Conservation (phyloP, 2,888 invertebrate species). For the Pollenia angustigena region DNA sequence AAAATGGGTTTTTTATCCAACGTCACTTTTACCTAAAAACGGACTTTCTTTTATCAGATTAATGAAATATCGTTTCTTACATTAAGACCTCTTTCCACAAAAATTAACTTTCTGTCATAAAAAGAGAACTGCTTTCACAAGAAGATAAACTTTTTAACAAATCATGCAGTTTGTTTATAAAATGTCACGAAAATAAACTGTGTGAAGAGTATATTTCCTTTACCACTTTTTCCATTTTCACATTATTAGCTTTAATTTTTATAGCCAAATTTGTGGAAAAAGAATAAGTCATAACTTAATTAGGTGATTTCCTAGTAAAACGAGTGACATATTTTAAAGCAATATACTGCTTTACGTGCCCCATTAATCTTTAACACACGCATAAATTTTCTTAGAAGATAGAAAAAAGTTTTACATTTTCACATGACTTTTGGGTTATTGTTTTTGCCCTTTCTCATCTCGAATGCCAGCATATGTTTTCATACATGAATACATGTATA, state of each 20-base stretch:
- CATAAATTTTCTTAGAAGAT: neutral
- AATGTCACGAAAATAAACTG: too few species aligned
- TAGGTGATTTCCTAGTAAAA: neutral
- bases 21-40: too few species aligned
- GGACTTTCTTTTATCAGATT: too few species aligned
- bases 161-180: too few species aligned
- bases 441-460: neutral
- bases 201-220: too few species aligned
- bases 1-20: too few species aligned
- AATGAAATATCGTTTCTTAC: too few species aligned
- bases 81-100: too few species aligned
- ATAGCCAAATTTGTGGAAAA: neutral
- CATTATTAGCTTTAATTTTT: neutral
- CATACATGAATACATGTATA: neutral
- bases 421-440: conserved; percentile 16
- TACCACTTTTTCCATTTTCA: neutral
- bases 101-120: too few species aligned
- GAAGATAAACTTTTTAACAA: too few species aligned
- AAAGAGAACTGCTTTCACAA: too few species aligned
- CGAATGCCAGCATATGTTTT: conserved; percentile 21
- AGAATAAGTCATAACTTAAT: neutral
- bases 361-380: conserved; percentile 30
- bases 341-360: neutral
- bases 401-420: too few species aligned
- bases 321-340: neutral